Conservation (phyloP, 2,113 vertebrate species). For the Nothoprocta perdicaria region DNA sequence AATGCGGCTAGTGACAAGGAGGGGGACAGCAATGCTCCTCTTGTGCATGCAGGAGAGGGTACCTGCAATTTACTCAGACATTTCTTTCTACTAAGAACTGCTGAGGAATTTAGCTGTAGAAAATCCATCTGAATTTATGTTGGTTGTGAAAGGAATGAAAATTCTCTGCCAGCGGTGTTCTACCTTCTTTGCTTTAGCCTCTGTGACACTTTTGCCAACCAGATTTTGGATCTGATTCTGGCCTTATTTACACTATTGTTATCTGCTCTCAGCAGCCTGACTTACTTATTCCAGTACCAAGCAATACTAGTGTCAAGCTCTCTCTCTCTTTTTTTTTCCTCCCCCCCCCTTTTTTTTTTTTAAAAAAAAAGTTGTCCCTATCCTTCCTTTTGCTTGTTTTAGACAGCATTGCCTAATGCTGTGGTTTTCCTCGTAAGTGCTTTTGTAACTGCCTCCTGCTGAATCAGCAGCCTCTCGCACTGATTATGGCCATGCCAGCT, state of each 20-base stretch:
- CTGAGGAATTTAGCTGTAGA: not conserved
- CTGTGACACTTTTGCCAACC: not conserved
- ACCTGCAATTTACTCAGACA: not conserved
- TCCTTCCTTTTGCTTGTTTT: conserved; percentile 13
- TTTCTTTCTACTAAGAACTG: not conserved
- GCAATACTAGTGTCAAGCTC: not conserved
- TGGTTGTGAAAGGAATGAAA: not conserved
- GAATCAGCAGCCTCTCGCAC: not conserved
- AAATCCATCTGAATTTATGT: not conserved
- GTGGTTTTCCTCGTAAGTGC: not conserved
- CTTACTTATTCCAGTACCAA: not conserved
- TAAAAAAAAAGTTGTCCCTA: not conserved
- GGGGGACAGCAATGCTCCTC: not conserved
- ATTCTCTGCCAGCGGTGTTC: not conserved
- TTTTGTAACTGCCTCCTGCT: not conserved
- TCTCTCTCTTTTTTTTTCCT: not conserved
- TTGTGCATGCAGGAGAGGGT: not conserved
- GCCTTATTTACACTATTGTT: not conserved
- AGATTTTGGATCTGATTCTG: not conserved
- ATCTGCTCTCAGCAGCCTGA: not conserved
- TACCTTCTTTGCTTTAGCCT: not conserved
- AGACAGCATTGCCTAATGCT: conserved; percentile 14
- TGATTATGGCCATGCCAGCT: not conserved
- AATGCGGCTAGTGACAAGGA: not conserved
- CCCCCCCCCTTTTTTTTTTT: not conserved